Evolutionary conservation across 1,140 invertebrate species (phyloP).

Genomic region (Camponotus pennsylvanicus): DNA sequence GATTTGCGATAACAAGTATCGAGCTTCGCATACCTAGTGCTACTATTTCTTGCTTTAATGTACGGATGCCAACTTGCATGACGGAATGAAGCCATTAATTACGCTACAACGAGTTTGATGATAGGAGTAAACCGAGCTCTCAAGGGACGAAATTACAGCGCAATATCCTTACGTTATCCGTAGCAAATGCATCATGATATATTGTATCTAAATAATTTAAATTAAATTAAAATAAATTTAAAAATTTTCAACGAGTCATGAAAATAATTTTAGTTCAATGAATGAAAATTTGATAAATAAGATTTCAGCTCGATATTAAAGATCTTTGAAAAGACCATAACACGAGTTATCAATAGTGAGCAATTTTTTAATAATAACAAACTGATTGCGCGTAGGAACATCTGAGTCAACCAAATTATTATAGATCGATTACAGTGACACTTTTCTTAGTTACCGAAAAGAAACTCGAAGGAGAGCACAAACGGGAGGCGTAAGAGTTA

Average conservation of each 20-base stretch:
- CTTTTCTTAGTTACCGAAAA: neutral
- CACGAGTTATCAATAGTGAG: neutral
- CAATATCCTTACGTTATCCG: neutral
- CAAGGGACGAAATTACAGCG: conserved; percentile 11
- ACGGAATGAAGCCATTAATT: conserved; percentile 48
- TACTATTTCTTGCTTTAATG: conserved; percentile 41
- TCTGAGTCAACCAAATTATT: conserved; percentile 42
- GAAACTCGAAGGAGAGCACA: neutral
- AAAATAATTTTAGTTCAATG: neutral
- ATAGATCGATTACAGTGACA: conserved; percentile 3
- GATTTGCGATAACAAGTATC: conserved; percentile 49
- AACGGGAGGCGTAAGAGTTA: neutral
- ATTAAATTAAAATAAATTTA: too few relatives aligned
- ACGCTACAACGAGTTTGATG: conserved; percentile 46
- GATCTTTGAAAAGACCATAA: neutral
- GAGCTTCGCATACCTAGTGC: conserved; percentile 8
- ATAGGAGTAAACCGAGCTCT: conserved; percentile 41
- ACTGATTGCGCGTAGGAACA: neutral
- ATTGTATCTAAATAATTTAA: neutral
- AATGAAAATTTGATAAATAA: too few relatives aligned
- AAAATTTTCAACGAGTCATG: neutral
- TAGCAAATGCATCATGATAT: neutral
- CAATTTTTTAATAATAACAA: conserved; percentile 1
- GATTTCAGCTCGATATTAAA: neutral
- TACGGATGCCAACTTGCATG: conserved; percentile 41